Evolutionary conservation across 2,888 invertebrate species (phyloP).

Genomic region (Metellina segmentata): DNA sequence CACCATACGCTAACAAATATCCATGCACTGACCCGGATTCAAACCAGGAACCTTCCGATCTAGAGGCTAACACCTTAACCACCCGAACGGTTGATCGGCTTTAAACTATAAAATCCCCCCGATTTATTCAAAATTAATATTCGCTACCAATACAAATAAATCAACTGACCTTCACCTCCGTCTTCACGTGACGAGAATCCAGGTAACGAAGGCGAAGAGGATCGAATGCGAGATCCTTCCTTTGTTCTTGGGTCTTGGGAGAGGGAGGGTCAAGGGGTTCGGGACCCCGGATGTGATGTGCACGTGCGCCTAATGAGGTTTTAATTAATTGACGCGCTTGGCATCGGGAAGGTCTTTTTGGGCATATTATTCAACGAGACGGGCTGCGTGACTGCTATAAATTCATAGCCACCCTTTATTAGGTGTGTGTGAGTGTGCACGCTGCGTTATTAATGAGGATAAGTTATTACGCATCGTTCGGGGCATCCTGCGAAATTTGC

Average conservation of each 20-base stretch:
- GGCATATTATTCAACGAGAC: not conserved
- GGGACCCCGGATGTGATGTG: conserved; percentile 15
- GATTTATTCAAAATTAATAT: not conserved
- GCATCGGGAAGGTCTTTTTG: not conserved
- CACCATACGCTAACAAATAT: too few relatives aligned
- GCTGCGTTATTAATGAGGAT: not conserved
- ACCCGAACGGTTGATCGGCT: too few relatives aligned
- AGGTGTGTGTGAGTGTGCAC: not conserved
- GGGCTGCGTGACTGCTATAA: not conserved
- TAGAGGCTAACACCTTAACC: too few relatives aligned
- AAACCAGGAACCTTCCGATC: too few relatives aligned
- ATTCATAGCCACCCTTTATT: not conserved
- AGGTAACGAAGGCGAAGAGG: not conserved
- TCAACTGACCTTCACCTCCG: not conserved
- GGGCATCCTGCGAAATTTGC: not conserved
- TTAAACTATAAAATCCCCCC: too few relatives aligned
- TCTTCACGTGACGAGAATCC: not conserved
- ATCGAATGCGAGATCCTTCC: not conserved
- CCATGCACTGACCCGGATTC: too few relatives aligned
- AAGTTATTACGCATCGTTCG: not conserved
- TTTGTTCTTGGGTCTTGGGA: not conserved
- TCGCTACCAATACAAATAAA: not conserved
- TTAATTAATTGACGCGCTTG: conserved; percentile 1
- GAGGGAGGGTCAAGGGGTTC: not conserved
- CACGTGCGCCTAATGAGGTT: not conserved